Conservation (phyloP, 2,888 invertebrate genomes). For the Orthonychiurus folsomi region DNA sequence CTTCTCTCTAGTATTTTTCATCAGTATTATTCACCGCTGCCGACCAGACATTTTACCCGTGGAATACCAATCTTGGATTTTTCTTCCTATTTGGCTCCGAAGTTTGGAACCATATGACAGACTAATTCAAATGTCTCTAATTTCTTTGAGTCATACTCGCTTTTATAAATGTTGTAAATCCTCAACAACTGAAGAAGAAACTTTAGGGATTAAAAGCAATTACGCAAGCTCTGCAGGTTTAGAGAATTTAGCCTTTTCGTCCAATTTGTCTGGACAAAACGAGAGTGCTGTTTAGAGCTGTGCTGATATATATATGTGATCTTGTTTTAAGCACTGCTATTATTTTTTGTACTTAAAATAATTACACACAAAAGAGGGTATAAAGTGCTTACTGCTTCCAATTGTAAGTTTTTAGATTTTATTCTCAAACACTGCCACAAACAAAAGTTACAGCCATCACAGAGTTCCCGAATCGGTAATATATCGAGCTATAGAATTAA, state of each 20-base stretch:
- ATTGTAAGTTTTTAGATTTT: too few relatives aligned
- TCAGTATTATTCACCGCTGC: constrained; percentile 44
- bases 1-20: constrained; percentile 40
- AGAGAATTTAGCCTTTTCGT: constrained; percentile 30
- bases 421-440: too few relatives aligned
- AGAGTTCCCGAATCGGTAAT: too few relatives aligned
- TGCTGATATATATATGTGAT: too few relatives aligned
- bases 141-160: constrained; percentile 10
- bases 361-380: too few relatives aligned
- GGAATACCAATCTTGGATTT: constrained; percentile 44
- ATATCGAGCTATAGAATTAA: too few relatives aligned
- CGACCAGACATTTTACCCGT: constrained; percentile 42
- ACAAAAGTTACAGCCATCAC: too few relatives aligned
- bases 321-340: too few relatives aligned
- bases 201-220: constrained; percentile 2
- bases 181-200: neutral
- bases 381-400: too few relatives aligned
- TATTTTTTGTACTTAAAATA: too few relatives aligned
- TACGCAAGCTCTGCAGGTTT: constrained; percentile 30
- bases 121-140: constrained; percentile 25
- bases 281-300: too few relatives aligned
- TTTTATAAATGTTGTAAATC: constrained; percentile 7
- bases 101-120: constrained; percentile 46
- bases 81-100: constrained; percentile 44
- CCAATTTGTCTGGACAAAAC: too few relatives aligned